phyloP scores from a whole-genome alignment of 2,113 vertebrate genomes.

The Malurus cyaneus region DNA sequence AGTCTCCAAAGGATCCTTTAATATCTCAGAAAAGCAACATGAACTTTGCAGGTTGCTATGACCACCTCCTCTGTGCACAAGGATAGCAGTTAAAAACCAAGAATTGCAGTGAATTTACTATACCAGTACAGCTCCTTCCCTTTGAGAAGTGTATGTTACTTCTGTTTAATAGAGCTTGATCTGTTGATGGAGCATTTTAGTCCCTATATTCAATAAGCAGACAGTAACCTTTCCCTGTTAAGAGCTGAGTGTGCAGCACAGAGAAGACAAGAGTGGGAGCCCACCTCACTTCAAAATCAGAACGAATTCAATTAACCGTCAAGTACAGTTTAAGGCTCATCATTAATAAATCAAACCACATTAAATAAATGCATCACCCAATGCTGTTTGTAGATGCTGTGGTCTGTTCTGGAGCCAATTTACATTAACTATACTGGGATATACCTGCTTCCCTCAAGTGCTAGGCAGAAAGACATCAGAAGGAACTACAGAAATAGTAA shows the following conservation, averaged over 20 bases:
- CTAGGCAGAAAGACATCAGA: not conserved
- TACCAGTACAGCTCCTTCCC: not conserved
- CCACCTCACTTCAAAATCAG: not conserved
- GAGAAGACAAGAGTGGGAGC: not conserved
- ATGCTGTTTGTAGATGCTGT: not conserved
- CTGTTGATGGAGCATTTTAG: not conserved
- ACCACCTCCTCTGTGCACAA: not conserved
- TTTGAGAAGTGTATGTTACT: not conserved
- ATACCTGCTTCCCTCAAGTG: not conserved
- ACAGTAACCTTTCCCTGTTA: not conserved
- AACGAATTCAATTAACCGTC: not conserved
- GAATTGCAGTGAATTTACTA: not conserved
- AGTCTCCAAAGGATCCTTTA: not conserved
- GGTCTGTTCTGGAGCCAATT: not conserved
- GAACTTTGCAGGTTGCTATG: not conserved
- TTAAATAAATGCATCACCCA: not conserved
- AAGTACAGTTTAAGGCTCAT: not conserved
- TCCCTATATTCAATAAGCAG: not conserved
- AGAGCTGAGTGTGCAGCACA: not conserved
- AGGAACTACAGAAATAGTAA: not conserved
- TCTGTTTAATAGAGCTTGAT: not conserved
- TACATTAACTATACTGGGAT: not conserved
- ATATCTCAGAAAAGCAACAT: not conserved
- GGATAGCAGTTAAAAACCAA: not conserved
- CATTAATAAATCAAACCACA: conserved; percentile 3